These are phyloP conservation scores for Yasuhikotakia modesta DNA, from an alignment of 2,797 vertebrate genomes.

Conservation along the genomic window DNA sequence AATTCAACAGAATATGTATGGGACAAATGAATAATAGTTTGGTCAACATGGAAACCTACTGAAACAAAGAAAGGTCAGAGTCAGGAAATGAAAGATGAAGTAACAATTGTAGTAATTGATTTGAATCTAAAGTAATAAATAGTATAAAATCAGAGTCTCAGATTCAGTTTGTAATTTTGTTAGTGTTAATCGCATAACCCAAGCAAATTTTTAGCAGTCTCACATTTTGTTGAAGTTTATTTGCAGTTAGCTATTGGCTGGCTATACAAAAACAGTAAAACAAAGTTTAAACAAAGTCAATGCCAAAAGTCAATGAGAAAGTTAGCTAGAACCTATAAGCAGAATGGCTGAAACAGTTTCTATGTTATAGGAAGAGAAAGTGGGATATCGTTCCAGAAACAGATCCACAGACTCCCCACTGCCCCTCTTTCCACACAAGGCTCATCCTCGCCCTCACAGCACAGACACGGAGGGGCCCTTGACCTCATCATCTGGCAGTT, in stretches of 20 bases:
- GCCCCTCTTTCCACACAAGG: constrained; percentile 41
- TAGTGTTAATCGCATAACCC: too few relatives aligned
- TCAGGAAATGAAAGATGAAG: background rate
- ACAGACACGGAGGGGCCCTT: constrained; percentile 43
- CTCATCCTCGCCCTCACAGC: constrained; percentile 62
- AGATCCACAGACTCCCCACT: constrained; percentile 54
- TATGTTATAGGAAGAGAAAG: constrained; percentile 60
- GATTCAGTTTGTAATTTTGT: too few relatives aligned
- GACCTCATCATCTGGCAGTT: constrained; percentile 74
- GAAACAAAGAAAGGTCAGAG: background rate
- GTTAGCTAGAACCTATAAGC: too few relatives aligned
- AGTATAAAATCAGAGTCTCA: too few relatives aligned
- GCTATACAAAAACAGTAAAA: too few relatives aligned
- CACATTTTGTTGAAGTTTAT: too few relatives aligned
- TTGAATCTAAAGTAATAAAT: too few relatives aligned
- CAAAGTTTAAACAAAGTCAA: too few relatives aligned
- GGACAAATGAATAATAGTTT: constrained; percentile 4
- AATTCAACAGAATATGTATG: background rate
- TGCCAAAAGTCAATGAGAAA: too few relatives aligned
- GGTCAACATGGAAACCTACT: background rate
- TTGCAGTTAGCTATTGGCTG: too few relatives aligned
- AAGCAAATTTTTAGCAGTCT: too few relatives aligned
- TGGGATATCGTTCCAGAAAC: constrained; percentile 58
- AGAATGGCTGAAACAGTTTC: constrained; percentile 55
- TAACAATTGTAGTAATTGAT: too few relatives aligned